Evolutionary conservation across 2,888 invertebrate species (phyloP), one percentile per base, ranked within the genome.

Genomic region (Ochlodes sylvanus): DNA sequence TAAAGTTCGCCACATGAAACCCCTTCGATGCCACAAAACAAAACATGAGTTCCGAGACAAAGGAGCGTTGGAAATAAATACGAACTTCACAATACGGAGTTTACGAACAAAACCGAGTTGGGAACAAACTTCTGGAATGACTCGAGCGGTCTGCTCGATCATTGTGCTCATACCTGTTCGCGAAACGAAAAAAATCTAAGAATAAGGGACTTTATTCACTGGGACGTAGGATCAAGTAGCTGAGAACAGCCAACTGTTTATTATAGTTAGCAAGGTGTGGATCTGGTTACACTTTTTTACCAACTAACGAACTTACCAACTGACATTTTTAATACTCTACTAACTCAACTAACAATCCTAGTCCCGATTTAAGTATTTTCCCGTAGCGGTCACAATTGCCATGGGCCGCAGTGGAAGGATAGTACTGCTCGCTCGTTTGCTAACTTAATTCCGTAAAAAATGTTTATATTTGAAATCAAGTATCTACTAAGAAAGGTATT

Each of bases 11-110:
- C 60, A 60, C 60, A 67, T 62, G 67, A 56, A 67, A 62, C 60
- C 62, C 62, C 66, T 60, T 60, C 66, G 60, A 61, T 55, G 66
- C 67, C 67, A 56, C 67, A 56, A 67, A 67, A 67, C 61, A 67
- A 67, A 67, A 67, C 67, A 67, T 34, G 66, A 60, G 44, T 42
- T 41, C 19, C 44, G 27, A 67, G 55, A 67, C 61, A 67, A 67
- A 67, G 61, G 42, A 67, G 60, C 54, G 54, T 54, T 67, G 63
- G 55, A 63, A 63, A 63, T 63, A 63, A 63, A 63, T 63, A 63
- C 63, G 54, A 63, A 63, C 55, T 63, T 63, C 55, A 55, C 55
- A 68, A 68, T 56, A 68, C 61, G 17, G 55, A 68, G 67, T 68
- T 62, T 19, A 34, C 56, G 56, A 68, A 68, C 67, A 62, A 55